phyloP scores from a whole-genome alignment of 2,888 invertebrate species.

The Andrena dorsata region DNA sequence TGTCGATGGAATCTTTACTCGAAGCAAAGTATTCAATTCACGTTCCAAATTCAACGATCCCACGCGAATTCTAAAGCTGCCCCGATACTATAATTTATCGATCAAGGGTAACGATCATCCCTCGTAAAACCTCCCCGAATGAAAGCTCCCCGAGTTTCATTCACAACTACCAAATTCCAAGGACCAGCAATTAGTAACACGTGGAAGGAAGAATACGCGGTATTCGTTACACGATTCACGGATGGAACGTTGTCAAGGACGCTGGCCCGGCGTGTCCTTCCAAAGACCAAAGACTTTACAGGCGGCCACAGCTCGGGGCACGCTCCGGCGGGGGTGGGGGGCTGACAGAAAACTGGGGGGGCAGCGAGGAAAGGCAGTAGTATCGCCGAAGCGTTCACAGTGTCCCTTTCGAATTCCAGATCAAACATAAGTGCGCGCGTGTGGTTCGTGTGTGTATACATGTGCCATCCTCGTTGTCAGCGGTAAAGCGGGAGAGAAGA shows the following conservation, averaged over 20 bases:
- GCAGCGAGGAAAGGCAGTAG: slow-evolving; percentile 10
- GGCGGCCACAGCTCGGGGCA: slow-evolving; percentile 30
- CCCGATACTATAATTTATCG: too few species aligned
- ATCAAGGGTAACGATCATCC: too few species aligned
- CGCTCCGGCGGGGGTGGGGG: background rate
- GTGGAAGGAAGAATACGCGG: background rate
- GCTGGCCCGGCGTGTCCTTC: background rate
- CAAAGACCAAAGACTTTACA: slow-evolving; percentile 23
- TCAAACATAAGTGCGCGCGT: slow-evolving; percentile 80
- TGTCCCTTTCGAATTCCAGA: slow-evolving; percentile 76
- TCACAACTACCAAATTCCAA: too few species aligned
- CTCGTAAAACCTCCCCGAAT: too few species aligned
- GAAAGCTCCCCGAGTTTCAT: too few species aligned
- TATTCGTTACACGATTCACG: background rate
- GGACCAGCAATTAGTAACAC: too few species aligned
- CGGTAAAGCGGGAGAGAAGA: slow-evolving; percentile 67
- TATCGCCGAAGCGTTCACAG: slow-evolving; percentile 42
- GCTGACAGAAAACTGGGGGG: background rate
- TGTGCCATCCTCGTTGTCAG: slow-evolving; percentile 65
- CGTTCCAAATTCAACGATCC: too few species aligned
- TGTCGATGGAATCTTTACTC: too few species aligned
- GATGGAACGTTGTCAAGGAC: slow-evolving; percentile 35
- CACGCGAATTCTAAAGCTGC: too few species aligned
- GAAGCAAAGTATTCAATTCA: too few species aligned
- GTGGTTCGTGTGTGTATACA: slow-evolving; percentile 74